Evolutionary conservation across 2,797 vertebrate species (phyloP), one percentile per base, ranked within the genome.

Genomic region (Hydrolagus colliei): DNA sequence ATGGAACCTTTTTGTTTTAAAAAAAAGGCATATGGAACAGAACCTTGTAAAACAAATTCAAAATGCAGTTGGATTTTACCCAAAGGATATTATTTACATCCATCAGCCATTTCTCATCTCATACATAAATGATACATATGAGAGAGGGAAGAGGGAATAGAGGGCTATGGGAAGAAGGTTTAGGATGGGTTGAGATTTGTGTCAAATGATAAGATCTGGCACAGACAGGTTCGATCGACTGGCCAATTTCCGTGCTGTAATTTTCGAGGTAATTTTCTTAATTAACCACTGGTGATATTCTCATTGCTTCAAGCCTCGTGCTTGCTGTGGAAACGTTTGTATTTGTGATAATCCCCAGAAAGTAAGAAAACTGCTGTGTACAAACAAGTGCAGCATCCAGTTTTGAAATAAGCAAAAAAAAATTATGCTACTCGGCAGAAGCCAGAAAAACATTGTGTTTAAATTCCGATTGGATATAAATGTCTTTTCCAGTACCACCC

Each of bases 401-500:
- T 71, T 84, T 84, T 84, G 18, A 41, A 71, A 67, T 35, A 71
- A 20, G 32, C 27, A 27, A 84, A 52, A 27, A 84, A 52, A 84
- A 84, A 68, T 71, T 10, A 32, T 71, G 18, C 79, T 84, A 20
- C 10, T 18, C 79, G n/a, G 79, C 27, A 52, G 65, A 41, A 84
- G 32, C 27, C 35, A 84, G 27, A 27, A 71, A 71, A 52, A 52
- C 41, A 52, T 88, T 86, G 8, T 59, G 85, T 87, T 88, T 41
- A 87, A 72, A 88, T 89, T 88, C 61, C 85, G 89, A 41, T 90
- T 87, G 87, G 18, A 86, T 14, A 87, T n/a, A 90, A 91, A 88
- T 89, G 88, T 90, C 89, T 87, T 89, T 92, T 90, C 82, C 78
- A 87, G 89, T 92, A 89, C 89, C 87, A 88, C 91, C 91, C 90